Percentiles rank a stretch among this genome's conserved stretches.
Evolutionary conservation across 2,888 invertebrate species (phyloP).

Genomic region (Scelioninae gen. 1): DNA sequence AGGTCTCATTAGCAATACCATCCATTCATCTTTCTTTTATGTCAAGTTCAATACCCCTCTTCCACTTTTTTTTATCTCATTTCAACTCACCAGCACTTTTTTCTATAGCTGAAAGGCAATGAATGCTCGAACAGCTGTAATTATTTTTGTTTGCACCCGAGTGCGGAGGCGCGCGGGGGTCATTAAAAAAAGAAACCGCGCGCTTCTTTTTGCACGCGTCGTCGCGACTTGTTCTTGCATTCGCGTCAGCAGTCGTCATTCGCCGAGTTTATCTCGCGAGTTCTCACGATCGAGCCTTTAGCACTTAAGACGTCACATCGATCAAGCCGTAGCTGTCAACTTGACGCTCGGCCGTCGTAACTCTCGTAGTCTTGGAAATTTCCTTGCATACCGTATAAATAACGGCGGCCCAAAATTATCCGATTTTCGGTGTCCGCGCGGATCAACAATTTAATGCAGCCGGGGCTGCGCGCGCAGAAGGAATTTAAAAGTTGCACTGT

Average conservation of each 20-base stretch:
- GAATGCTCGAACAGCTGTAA: constrained; percentile 58
- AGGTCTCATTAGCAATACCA: neutral
- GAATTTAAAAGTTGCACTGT: constrained; percentile 33
- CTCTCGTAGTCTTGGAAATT: constrained; percentile 66
- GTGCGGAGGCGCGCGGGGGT: constrained; percentile 29
- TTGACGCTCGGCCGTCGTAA: constrained; percentile 77
- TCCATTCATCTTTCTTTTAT: neutral
- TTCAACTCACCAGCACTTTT: constrained; percentile 4
- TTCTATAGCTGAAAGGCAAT: constrained; percentile 31
- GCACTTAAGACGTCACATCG: constrained; percentile 80
- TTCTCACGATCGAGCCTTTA: constrained; percentile 74
- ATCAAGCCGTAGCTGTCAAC: constrained; percentile 79
- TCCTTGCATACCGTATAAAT: constrained; percentile 68
- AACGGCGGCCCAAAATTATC: constrained; percentile 60
- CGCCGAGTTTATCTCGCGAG: constrained; percentile 70
- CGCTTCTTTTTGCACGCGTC: constrained; percentile 51
- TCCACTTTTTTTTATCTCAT: constrained; percentile 19
- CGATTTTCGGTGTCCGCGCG: constrained; percentile 41
- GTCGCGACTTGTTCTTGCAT: constrained; percentile 71
- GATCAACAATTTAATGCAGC: constrained; percentile 32
- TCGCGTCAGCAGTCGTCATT: constrained; percentile 64
- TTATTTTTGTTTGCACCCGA: constrained; percentile 65
- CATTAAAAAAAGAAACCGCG: constrained; percentile 61
- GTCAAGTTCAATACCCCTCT: constrained; percentile 41
- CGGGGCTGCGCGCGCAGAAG: constrained; percentile 27